A percentile compares a stretch with the other conserved stretches of the same genome.
These are phyloP conservation scores for Philopedon plagiatum DNA, from an alignment of 2,888 invertebrate genomes.

Conservation along the genomic window DNA sequence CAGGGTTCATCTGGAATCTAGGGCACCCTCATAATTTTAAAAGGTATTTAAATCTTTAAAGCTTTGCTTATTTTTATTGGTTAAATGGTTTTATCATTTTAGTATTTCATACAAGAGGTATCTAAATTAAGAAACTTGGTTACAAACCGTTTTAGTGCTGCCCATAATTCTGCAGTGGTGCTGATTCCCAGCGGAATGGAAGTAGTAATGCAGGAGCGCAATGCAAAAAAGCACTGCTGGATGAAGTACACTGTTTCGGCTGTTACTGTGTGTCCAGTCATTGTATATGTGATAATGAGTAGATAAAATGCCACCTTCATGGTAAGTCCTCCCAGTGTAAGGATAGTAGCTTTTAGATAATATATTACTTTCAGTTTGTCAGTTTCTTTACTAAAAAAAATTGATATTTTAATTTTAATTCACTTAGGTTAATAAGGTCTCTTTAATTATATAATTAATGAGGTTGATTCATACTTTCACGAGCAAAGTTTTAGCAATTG, in stretches of 20 bases:
- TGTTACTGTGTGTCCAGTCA: constrained; percentile 54
- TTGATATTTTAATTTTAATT: too few relatives aligned
- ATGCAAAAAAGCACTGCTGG: constrained; percentile 52
- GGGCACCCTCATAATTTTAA: too few relatives aligned
- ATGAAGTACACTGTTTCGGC: constrained; percentile 57
- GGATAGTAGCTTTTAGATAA: constrained; percentile 62
- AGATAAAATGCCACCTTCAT: constrained; percentile 57
- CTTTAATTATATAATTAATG: too few relatives aligned
- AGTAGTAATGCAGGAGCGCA: constrained; percentile 57
- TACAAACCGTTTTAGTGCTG: constrained; percentile 54
- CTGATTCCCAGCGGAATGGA: constrained; percentile 60
- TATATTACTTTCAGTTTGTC: constrained; percentile 69
- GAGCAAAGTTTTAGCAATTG: too few relatives aligned
- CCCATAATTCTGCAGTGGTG: constrained; percentile 57
- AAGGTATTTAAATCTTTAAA: too few relatives aligned
- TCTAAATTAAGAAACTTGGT: too few relatives aligned
- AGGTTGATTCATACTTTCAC: too few relatives aligned
- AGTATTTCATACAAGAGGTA: too few relatives aligned
- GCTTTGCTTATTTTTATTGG: too few relatives aligned
- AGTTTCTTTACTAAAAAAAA: constrained; percentile 77
- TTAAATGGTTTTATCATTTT: too few relatives aligned
- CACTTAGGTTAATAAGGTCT: too few relatives aligned
- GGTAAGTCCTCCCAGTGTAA: constrained; percentile 60
- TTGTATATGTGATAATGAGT: constrained; percentile 57
- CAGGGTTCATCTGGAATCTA: too few relatives aligned